Conservation (phyloP, 2,113 vertebrate genomes). For the rabbit (Oryctolagus cuniculus) region mOryCun1.1 NC_091441.1:40984001-40984500, state of each 20-base stretch:
- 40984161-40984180: background rate
- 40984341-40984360: no score
- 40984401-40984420: accelerated
- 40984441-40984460: background rate
- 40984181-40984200: background rate
- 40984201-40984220: background rate
- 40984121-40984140: background rate
- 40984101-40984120: background rate
- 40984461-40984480: no score
- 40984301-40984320: background rate
- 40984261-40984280: background rate
- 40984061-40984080: background rate
- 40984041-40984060: background rate
- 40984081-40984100: background rate
- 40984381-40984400: background rate
- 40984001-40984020: background rate
- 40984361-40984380: background rate
- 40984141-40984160: background rate
- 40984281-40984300: background rate
- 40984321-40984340: background rate
- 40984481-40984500: background rate
- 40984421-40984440: background rate
- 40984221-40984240: no score
- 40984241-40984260: background rate
- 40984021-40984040: background rate